Conservation (phyloP, 1,140 invertebrate species). For the Drosophila varians region DNA sequence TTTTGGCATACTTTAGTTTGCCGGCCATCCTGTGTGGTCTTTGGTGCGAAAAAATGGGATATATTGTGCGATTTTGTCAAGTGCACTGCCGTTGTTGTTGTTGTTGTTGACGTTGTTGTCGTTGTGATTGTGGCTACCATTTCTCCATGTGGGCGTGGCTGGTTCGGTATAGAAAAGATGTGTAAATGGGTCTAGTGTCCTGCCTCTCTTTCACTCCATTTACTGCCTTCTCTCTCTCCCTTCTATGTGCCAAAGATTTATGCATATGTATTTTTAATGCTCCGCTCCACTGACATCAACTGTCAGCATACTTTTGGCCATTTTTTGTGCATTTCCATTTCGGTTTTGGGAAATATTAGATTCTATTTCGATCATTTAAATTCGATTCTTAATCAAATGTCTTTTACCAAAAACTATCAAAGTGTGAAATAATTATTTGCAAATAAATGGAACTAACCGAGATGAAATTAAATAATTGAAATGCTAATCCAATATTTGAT, state of each 20-base stretch:
- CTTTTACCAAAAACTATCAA: no score
- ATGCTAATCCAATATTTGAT: background rate
- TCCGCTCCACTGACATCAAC: conserved; percentile 75
- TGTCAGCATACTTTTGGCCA: conserved; percentile 75
- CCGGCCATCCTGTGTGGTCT: conserved; percentile 31
- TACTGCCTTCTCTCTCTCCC: background rate
- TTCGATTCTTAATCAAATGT: background rate
- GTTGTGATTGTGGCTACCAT: conserved; percentile 26
- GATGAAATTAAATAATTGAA: background rate
- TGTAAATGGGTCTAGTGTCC: background rate
- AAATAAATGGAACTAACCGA: background rate
- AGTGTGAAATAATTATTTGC: no score
- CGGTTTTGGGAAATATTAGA: conserved; percentile 7
- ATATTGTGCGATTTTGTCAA: conserved; percentile 74
- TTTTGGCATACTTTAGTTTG: conserved; percentile 59
- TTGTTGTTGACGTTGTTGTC: conserved; percentile 42
- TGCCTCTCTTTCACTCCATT: background rate
- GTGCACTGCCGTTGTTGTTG: conserved; percentile 53
- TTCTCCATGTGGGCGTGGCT: conserved; percentile 26
- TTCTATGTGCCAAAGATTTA: conserved; percentile 67
- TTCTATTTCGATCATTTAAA: background rate
- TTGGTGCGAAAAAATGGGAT: background rate
- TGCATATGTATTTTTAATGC: conserved; percentile 79
- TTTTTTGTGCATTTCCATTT: conserved; percentile 38
- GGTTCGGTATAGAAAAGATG: conserved; percentile 28